phyloP scores from a whole-genome alignment of 2,113 vertebrate genomes.

The Hippopotamus amphibius region DNA sequence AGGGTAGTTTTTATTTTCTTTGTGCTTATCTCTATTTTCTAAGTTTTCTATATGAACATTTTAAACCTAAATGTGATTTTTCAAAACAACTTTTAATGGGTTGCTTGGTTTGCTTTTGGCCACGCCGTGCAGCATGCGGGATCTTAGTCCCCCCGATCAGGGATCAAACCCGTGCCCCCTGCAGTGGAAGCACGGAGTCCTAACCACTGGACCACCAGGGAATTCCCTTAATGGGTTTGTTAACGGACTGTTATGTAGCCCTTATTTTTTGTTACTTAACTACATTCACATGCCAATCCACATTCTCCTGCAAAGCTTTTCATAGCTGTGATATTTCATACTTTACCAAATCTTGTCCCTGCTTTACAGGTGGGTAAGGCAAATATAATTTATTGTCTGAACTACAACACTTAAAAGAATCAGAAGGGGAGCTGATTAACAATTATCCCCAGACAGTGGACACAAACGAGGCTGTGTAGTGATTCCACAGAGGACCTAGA shows the following conservation, averaged over 20 bases:
- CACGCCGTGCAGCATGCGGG: not conserved
- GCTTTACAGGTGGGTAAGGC: not conserved
- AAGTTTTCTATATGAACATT: not conserved
- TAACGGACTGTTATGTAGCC: rapidly evolving
- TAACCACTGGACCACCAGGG: not conserved
- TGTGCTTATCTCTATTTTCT: not conserved
- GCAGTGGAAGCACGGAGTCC: not conserved
- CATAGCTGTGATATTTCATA: not conserved
- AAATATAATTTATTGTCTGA: not conserved
- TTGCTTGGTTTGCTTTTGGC: not conserved
- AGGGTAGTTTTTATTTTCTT: not conserved
- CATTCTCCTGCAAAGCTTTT: not conserved
- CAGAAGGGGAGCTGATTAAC: not conserved
- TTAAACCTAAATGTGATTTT: not conserved
- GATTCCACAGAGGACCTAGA: not conserved
- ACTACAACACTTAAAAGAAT: not conserved
- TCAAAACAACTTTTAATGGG: not conserved
- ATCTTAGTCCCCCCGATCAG: not conserved
- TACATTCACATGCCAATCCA: rapidly evolving
- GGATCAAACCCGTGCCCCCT: not conserved
- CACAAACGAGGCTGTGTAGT: rapidly evolving
- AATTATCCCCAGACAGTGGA: rapidly evolving
- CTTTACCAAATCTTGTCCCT: not conserved
- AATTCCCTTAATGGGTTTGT: not conserved
- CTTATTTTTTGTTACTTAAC: not conserved